phyloP scores from a whole-genome alignment of 2,113 vertebrate genomes.

The Tragelaphus imberbis region DNA sequence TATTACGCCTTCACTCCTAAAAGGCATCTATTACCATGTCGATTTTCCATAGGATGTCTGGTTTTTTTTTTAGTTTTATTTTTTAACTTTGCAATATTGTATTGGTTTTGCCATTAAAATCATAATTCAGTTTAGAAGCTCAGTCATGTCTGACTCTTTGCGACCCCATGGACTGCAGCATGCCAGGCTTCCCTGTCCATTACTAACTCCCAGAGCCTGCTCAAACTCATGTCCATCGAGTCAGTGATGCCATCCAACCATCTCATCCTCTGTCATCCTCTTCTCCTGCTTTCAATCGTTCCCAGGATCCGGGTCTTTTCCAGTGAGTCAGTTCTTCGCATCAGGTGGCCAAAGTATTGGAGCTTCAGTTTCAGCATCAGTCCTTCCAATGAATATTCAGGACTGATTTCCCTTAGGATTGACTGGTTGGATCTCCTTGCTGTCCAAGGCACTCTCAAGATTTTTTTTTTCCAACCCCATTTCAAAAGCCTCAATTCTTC shows the following conservation, averaged over 20 bases:
- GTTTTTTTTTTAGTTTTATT: neutral
- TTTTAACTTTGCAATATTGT: too few species aligned
- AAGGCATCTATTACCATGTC: neutral
- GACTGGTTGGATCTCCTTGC: neutral
- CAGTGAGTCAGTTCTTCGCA: neutral
- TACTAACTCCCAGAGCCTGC: neutral
- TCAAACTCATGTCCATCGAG: neutral
- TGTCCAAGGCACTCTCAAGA: neutral
- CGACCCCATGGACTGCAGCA: neutral
- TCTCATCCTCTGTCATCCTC: neutral
- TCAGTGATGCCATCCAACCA: accelerated
- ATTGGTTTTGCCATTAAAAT: too few species aligned
- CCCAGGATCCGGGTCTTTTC: neutral
- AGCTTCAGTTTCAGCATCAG: neutral
- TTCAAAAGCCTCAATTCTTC: neutral
- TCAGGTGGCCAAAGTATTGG: neutral
- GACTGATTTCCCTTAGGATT: neutral
- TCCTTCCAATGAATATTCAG: neutral
- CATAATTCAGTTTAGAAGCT: neutral
- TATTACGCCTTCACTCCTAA: neutral
- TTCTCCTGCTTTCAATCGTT: neutral
- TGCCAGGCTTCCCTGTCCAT: neutral
- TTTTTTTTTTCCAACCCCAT: neutral
- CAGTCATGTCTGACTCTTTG: neutral
- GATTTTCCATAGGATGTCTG: neutral